Conservation (phyloP, 2,797 vertebrate species). For the Zalophus californianus region DNA sequence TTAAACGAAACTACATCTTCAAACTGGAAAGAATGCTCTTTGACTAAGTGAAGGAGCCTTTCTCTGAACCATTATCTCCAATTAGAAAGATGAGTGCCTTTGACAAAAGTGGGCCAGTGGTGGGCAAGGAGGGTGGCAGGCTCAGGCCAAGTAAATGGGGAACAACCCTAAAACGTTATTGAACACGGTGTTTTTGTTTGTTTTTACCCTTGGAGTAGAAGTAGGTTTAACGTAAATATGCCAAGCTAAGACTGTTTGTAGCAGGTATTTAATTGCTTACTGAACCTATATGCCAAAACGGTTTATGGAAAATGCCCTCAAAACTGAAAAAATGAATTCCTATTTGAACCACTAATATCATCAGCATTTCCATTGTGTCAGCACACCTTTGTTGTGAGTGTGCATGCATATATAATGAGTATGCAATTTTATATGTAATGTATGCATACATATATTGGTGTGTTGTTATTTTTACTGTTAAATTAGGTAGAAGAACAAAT, state of each 20-base stretch:
- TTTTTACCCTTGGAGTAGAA: background rate
- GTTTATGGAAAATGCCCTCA: background rate
- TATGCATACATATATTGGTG: background rate
- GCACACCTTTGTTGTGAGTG: background rate
- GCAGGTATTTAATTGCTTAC: background rate
- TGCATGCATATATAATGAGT: background rate
- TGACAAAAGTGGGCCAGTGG: background rate
- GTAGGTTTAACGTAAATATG: background rate
- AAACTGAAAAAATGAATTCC: background rate
- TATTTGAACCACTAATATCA: background rate
- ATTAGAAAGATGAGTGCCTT: background rate
- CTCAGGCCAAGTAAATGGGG: background rate
- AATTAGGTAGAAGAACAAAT: background rate
- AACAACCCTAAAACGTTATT: background rate
- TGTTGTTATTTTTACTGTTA: background rate
- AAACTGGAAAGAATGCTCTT: background rate
- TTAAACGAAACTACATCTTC: background rate
- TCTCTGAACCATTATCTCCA: background rate
- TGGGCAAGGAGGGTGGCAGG: background rate
- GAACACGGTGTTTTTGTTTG: background rate
- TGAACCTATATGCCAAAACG: background rate
- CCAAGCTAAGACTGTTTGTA: background rate
- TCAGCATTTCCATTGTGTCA: background rate
- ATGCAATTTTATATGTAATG: background rate
- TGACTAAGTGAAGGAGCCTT: background rate